Evolutionary conservation across 2,113 vertebrate species (phyloP).

Genomic region (Amphilophus citrinellus): DNA sequence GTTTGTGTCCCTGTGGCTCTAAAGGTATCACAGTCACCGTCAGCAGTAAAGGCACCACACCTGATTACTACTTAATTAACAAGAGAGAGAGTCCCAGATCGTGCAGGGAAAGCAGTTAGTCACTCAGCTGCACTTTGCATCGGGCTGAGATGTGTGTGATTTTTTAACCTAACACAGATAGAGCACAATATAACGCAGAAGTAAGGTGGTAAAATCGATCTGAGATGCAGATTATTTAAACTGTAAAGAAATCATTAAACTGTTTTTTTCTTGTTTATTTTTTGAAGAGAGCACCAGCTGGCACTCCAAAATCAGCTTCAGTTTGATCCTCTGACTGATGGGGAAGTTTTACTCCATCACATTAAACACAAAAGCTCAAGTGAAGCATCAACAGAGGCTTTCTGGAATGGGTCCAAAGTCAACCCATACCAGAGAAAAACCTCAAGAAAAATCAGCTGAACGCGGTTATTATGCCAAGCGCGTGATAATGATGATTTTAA

Average conservation of each 20-base stretch:
- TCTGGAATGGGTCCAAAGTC: not conserved
- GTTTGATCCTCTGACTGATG: conserved; percentile 9
- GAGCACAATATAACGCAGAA: not conserved
- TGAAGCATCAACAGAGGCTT: conserved; percentile 12
- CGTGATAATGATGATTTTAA: conserved; percentile 70
- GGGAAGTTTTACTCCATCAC: not conserved
- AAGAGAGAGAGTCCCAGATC: conserved; percentile 28
- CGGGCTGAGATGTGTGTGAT: not conserved
- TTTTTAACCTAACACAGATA: not conserved
- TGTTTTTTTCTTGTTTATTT: fast-evolving
- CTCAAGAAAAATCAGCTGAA: conserved; percentile 40
- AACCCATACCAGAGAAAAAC: conserved; percentile 7
- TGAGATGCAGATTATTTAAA: not conserved
- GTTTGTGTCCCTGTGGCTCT: conserved; percentile 43
- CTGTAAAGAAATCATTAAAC: not conserved
- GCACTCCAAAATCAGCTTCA: not conserved
- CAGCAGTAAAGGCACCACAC: conserved; percentile 43
- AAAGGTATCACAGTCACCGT: conserved; percentile 41
- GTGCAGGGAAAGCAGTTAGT: conserved; percentile 23
- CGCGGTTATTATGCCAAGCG: conserved; percentile 62
- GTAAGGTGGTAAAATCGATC: not conserved
- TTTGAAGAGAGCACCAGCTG: not conserved
- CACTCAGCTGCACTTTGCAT: conserved; percentile 4
- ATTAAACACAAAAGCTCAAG: conserved; percentile 39
- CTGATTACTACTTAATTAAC: conserved; percentile 66